A percentile compares a stretch with the other conserved stretches of the same genome.
Evolutionary conservation across 2,113 vertebrate genomes (phyloP).

Genomic region (Takifugu flavidus): DNA sequence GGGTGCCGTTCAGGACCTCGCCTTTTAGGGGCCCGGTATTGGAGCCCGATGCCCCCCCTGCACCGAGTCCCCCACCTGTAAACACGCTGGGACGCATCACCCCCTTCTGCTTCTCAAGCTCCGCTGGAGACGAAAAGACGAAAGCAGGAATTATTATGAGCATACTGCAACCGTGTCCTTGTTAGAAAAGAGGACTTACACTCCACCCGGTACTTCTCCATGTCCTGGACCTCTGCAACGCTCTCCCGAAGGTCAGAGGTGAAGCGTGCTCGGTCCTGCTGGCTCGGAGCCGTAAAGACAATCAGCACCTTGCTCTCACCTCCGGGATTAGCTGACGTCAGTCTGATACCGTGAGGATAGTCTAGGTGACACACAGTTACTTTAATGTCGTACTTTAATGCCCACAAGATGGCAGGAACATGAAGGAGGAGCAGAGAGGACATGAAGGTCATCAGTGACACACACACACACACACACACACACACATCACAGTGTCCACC

Average conservation of each 20-base stretch:
- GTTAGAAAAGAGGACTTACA: conserved; percentile 70
- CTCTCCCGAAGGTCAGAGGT: conserved; percentile 89
- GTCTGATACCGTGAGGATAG: conserved; percentile 89
- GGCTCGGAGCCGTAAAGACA: conserved; percentile 88
- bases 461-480: neutral
- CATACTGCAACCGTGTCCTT: neutral
- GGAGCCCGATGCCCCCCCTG: conserved; percentile 45
- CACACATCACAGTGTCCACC: neutral
- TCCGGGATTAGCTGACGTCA: conserved; percentile 84
- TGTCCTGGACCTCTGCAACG: conserved; percentile 90
- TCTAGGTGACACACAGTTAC: conserved; percentile 60
- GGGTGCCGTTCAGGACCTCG: conserved; percentile 83
- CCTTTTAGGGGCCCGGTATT: conserved; percentile 57
- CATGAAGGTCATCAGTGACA: neutral
- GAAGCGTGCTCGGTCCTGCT: conserved; percentile 88
- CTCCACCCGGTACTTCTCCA: conserved; percentile 93
- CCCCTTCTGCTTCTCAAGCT: conserved; percentile 91
- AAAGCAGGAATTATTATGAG: neutral
- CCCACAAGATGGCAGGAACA: no score
- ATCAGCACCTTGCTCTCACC: conserved; percentile 89
- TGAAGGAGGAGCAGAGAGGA: no score
- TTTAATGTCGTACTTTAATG: no score
- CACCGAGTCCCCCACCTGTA: conserved; percentile 56
- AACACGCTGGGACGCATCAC: conserved; percentile 82
- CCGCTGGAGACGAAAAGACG: conserved; percentile 71